These are phyloP conservation scores for Neotragus pygmaeus DNA, from an alignment of 2,113 vertebrate species.

Conservation along the genomic window DNA sequence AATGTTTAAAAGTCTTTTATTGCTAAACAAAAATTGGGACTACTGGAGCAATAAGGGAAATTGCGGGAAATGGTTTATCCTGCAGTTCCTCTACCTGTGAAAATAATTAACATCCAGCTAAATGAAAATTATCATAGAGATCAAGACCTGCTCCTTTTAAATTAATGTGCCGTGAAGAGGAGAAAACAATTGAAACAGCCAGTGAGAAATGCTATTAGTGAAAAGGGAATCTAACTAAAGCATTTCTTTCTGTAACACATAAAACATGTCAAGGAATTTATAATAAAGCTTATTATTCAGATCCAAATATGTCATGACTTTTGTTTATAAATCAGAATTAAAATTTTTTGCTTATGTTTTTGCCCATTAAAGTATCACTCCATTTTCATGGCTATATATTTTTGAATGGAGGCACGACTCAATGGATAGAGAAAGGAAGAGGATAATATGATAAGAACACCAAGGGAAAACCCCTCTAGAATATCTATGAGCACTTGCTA, in stretches of 20 bases:
- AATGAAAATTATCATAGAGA: slow-evolving; percentile 38
- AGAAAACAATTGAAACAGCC: neutral
- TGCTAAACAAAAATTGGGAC: neutral
- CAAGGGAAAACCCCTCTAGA: neutral
- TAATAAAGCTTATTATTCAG: neutral
- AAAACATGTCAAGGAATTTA: neutral
- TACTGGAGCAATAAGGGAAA: neutral
- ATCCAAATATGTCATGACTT: neutral
- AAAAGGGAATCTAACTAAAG: neutral
- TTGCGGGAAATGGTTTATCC: neutral
- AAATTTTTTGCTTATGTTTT: neutral
- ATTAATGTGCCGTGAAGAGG: slow-evolving; percentile 15
- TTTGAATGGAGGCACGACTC: neutral
- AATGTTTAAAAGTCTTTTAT: neutral
- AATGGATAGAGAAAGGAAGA: neutral
- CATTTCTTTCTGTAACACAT: neutral
- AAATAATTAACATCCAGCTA: slow-evolving; percentile 61
- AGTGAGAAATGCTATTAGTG: neutral
- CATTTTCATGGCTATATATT: neutral
- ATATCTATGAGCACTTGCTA: neutral
- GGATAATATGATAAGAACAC: neutral
- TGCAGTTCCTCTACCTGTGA: slow-evolving; percentile 48
- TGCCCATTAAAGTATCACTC: neutral
- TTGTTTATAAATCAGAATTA: neutral
- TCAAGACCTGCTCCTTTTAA: slow-evolving; percentile 26